These are phyloP conservation scores for Darevskia nairensis DNA, from an alignment of 2,797 vertebrate species.

Conservation along the genomic window DNA sequence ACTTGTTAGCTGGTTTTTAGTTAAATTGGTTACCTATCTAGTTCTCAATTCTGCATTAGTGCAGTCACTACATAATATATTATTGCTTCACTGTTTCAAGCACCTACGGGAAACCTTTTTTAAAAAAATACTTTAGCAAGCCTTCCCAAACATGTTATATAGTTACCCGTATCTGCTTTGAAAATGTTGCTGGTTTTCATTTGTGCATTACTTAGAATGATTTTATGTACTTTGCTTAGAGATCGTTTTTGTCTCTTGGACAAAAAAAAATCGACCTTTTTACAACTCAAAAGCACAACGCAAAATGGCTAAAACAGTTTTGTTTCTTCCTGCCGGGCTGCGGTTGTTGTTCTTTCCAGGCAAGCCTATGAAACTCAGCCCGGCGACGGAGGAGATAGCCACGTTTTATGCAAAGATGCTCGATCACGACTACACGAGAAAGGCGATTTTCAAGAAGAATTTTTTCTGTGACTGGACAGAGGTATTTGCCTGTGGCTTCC, in stretches of 20 bases:
- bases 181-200: too few species aligned
- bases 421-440: constrained; percentile 78
- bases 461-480: constrained; percentile 82
- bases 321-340: too few species aligned
- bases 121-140: too few species aligned
- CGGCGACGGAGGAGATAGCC: constrained; percentile 79
- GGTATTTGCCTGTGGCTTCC: constrained; percentile 57
- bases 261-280: too few species aligned
- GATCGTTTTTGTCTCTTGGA: too few species aligned
- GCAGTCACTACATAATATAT: constrained; percentile 75
- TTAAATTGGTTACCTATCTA: constrained; percentile 84
- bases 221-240: too few species aligned
- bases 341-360: constrained; percentile 62
- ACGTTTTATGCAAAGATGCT: constrained; percentile 84
- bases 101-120: too few species aligned
- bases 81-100: too few species aligned
- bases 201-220: too few species aligned
- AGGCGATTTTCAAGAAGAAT: constrained; percentile 81
- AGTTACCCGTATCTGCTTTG: too few species aligned
- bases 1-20: constrained; percentile 84
- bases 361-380: constrained; percentile 75
- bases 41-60: constrained; percentile 81
- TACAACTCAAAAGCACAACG: too few species aligned
- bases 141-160: too few species aligned
- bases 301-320: neutral